Evolutionary conservation across 53 echinoderm and acorn worm species (phyloP).

Genomic region (Stichopus horrens): DNA sequence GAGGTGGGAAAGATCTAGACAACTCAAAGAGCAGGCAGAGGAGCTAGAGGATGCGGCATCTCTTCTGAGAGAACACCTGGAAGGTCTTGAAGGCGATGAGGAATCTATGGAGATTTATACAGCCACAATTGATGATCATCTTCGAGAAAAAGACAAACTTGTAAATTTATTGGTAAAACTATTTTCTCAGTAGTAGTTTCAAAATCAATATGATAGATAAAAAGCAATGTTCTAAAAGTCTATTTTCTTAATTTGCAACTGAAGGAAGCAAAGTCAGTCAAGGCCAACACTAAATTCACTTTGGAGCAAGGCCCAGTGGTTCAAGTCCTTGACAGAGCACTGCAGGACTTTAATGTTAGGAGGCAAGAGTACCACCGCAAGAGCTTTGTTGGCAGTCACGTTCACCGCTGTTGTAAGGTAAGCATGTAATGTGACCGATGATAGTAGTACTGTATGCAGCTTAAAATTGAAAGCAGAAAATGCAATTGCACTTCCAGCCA

Average conservation of each 20-base stretch:
- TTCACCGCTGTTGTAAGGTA: too few relatives aligned
- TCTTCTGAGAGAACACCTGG: slow-evolving; percentile 19
- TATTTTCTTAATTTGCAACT: background rate
- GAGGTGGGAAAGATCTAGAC: background rate
- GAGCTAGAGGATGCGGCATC: slow-evolving; percentile 13
- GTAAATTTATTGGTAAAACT: background rate
- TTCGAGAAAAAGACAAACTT: slow-evolving; percentile 11
- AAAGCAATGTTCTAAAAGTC: too few relatives aligned
- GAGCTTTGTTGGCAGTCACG: too few relatives aligned
- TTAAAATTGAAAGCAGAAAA: background rate
- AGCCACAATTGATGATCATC: background rate
- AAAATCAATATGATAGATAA: too few relatives aligned
- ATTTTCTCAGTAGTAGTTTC: too few relatives aligned
- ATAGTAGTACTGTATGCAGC: background rate
- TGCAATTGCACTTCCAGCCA: background rate
- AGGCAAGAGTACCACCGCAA: too few relatives aligned
- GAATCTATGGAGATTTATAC: background rate
- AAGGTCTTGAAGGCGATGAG: too few relatives aligned
- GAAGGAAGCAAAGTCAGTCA: too few relatives aligned
- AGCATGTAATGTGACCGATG: background rate
- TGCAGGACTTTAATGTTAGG: too few relatives aligned
- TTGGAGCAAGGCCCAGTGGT: slow-evolving; percentile 6
- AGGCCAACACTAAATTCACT: background rate
- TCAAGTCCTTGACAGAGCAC: too few relatives aligned
- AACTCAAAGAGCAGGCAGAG: slow-evolving; percentile 5